Evolutionary conservation across 2,113 vertebrate genomes (phyloP).

Genomic region (Esox niger): DNA sequence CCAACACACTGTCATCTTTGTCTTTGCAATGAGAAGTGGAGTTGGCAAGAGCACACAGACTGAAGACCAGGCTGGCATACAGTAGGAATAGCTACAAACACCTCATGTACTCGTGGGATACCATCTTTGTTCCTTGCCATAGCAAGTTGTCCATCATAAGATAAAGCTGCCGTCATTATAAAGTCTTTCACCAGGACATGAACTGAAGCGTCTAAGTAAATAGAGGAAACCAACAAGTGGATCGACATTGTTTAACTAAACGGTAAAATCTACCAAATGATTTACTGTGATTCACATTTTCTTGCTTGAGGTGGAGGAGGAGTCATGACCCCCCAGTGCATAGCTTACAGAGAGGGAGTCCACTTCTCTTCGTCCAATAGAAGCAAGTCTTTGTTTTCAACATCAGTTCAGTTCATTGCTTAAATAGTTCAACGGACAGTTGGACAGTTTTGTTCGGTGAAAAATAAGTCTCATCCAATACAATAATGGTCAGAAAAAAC

Average conservation of each 20-base stretch:
- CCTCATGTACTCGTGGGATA: constrained; percentile 4
- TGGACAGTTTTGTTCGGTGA: constrained; percentile 3
- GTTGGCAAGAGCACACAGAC: too few species aligned
- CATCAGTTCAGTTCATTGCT: constrained; percentile 31
- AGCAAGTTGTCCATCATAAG: constrained; percentile 29
- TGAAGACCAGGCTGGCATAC: not conserved
- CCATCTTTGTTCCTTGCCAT: constrained; percentile 51
- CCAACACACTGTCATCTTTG: too few species aligned
- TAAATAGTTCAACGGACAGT: constrained; percentile 26
- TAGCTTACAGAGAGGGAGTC: constrained; percentile 43
- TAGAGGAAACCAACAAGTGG: not conserved
- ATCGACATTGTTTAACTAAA: not conserved
- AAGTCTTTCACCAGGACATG: constrained; percentile 7
- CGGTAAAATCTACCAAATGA: constrained; percentile 1
- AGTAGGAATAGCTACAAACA: constrained; percentile 5
- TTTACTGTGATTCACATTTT: constrained; percentile 49
- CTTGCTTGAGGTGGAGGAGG: constrained; percentile 43
- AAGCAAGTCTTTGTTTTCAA: constrained; percentile 28
- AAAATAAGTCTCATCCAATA: constrained; percentile 1
- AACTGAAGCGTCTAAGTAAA: constrained; percentile 25
- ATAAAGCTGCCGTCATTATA: constrained; percentile 56
- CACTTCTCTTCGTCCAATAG: constrained; percentile 6
- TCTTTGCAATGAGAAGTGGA: too few species aligned
- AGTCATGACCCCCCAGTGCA: constrained; percentile 51
- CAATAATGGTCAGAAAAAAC: too few species aligned